Evolutionary conservation across 2,113 vertebrate species (phyloP).

Genomic region (Danio rerio): DNA sequence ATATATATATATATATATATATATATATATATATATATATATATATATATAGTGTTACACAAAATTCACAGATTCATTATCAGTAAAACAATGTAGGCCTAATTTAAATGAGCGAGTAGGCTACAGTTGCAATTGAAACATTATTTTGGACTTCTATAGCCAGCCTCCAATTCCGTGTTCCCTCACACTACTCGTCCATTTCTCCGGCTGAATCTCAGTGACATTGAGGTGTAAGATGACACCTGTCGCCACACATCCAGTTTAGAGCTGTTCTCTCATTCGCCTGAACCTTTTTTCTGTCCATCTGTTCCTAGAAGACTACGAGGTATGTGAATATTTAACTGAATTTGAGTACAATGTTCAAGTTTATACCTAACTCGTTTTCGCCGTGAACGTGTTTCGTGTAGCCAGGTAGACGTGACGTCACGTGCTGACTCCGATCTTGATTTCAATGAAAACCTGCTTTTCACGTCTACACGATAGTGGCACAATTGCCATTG

Average conservation of each 20-base stretch:
- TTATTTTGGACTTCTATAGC: not conserved
- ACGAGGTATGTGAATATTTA: slow-evolving; percentile 12
- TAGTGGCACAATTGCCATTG: not conserved
- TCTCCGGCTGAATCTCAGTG: not conserved
- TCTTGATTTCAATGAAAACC: not conserved
- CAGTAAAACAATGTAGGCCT: too few species aligned
- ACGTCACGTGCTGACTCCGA: not conserved
- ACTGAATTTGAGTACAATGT: not conserved
- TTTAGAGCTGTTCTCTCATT: not conserved
- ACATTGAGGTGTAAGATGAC: not conserved
- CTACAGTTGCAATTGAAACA: not conserved
- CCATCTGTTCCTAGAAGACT: not conserved
- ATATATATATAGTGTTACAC: too few species aligned
- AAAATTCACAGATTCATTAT: not conserved
- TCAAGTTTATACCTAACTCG: not conserved
- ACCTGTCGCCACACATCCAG: slow-evolving; percentile 4
- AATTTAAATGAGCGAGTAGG: too few species aligned
- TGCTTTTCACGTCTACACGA: not conserved
- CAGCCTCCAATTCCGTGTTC: not conserved
- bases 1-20: too few species aligned
- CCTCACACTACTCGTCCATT: not conserved
- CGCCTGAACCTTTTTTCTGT: not conserved
- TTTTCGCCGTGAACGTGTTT: too few species aligned
- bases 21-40: too few species aligned
- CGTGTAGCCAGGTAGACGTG: not conserved